phyloP scores from a whole-genome alignment of 1,140 invertebrate genomes.

The Aphidius ervi region DNA sequence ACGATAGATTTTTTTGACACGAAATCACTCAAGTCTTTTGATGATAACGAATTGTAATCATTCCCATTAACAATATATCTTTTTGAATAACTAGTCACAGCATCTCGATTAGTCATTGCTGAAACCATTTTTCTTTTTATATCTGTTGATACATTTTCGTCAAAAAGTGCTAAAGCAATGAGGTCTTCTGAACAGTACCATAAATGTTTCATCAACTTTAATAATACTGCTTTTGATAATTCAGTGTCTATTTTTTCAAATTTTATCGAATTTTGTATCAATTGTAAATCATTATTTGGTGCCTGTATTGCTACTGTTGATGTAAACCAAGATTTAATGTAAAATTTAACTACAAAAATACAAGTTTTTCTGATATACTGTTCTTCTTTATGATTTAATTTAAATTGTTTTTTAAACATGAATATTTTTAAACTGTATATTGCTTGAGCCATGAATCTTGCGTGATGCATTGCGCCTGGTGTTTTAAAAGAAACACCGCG shows the following conservation, averaged over 20 bases:
- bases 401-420: slow-evolving; percentile 16
- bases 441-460: slow-evolving; percentile 29
- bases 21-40: slow-evolving; percentile 1
- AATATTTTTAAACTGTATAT: slow-evolving; percentile 29
- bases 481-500: slow-evolving; percentile 19
- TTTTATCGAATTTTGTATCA: background rate
- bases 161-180: slow-evolving; percentile 11
- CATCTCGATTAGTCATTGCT: background rate
- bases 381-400: background rate
- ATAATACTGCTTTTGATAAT: background rate
- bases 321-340: background rate
- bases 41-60: slow-evolving; percentile 8
- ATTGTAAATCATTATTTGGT: background rate
- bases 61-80: background rate
- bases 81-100: background rate
- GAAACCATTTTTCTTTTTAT: slow-evolving; percentile 5
- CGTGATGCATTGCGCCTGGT: slow-evolving; percentile 27
- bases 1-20: slow-evolving; percentile 13
- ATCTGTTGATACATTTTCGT: slow-evolving; percentile 15
- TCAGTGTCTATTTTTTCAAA: background rate
- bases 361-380: background rate
- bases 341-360: slow-evolving; percentile 7
- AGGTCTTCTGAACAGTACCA: slow-evolving; percentile 4
- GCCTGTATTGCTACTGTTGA: background rate
- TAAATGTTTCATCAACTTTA: slow-evolving; percentile 1